Evolutionary conservation across 2,113 vertebrate species (phyloP).

Genomic region (Micromys minutus): DNA sequence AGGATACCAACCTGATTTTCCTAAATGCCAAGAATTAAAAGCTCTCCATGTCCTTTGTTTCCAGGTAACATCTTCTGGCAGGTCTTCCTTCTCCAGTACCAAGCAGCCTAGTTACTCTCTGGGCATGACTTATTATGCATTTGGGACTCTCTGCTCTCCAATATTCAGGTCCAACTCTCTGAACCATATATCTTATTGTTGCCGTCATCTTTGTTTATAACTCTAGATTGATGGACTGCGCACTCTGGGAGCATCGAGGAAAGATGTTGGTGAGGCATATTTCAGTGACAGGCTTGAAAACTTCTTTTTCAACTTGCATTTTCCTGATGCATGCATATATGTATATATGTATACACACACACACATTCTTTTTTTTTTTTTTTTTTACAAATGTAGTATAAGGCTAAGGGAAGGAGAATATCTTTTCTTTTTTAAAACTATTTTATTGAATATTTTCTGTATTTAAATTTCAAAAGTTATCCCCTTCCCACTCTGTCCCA

Average conservation of each 20-base stretch:
- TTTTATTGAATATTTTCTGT: too few species aligned
- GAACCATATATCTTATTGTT: neutral
- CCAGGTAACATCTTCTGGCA: neutral
- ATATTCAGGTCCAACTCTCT: conserved; percentile 7
- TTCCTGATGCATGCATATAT: neutral
- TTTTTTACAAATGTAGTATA: neutral
- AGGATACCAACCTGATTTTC: conserved; percentile 20
- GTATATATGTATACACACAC: too few species aligned
- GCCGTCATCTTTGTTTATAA: conserved; percentile 31
- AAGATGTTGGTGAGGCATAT: conserved; percentile 5
- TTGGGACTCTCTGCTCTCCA: neutral
- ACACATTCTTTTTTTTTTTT: too few species aligned
- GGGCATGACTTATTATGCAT: conserved; percentile 41
- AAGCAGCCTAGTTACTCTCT: neutral
- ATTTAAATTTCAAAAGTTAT: too few species aligned
- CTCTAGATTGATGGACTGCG: conserved; percentile 48
- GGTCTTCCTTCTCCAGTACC: neutral
- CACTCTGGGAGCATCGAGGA: conserved; percentile 29
- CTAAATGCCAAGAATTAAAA: conserved; percentile 41
- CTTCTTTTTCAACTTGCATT: conserved; percentile 25
- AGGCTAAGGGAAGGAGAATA: neutral
- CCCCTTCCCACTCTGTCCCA: too few species aligned
- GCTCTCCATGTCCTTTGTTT: neutral
- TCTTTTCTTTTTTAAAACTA: neutral
- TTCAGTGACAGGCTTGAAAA: conserved; percentile 55